phyloP scores from a whole-genome alignment of 1,140 invertebrate species.

The Wiebesia pumilae region DNA sequence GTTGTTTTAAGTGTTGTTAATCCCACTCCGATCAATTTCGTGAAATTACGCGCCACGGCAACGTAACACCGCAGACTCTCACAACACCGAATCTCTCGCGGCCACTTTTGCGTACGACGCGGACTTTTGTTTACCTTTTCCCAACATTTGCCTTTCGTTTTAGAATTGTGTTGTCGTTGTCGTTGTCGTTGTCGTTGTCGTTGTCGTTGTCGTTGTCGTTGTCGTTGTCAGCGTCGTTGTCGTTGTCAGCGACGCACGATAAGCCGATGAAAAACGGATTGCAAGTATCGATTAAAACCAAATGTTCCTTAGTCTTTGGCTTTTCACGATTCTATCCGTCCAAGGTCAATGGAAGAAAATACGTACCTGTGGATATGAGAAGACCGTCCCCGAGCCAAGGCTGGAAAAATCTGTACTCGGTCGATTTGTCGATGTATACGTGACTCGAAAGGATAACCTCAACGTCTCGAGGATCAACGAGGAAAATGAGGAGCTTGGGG shows the following conservation, averaged over 20 bases:
- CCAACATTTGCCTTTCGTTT: not conserved
- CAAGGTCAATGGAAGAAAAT: not conserved
- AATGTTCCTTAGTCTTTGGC: not conserved
- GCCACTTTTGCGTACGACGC: too few species aligned
- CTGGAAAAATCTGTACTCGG: conserved; percentile 83
- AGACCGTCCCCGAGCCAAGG: conserved; percentile 85
- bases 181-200: too few species aligned
- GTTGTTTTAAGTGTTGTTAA: too few species aligned
- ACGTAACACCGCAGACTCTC: too few species aligned
- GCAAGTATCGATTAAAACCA: too few species aligned
- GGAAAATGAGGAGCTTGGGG: conserved; percentile 82
- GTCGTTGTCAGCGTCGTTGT: not conserved
- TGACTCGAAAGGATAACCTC: conserved; percentile 85
- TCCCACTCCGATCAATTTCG: too few species aligned
- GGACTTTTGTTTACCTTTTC: not conserved
- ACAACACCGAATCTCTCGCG: not conserved
- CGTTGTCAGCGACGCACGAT: too few species aligned
- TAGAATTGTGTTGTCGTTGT: not conserved
- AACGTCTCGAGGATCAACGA: conserved; percentile 83
- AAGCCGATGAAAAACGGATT: too few species aligned
- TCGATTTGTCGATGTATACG: conserved; percentile 84
- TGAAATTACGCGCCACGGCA: too few species aligned
- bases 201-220: too few species aligned
- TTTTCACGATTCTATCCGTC: not conserved
- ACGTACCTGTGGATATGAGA: conserved; percentile 82